Evolutionary conservation across 2,888 invertebrate genomes (phyloP).

Genomic region (Calameuta idolon): DNA sequence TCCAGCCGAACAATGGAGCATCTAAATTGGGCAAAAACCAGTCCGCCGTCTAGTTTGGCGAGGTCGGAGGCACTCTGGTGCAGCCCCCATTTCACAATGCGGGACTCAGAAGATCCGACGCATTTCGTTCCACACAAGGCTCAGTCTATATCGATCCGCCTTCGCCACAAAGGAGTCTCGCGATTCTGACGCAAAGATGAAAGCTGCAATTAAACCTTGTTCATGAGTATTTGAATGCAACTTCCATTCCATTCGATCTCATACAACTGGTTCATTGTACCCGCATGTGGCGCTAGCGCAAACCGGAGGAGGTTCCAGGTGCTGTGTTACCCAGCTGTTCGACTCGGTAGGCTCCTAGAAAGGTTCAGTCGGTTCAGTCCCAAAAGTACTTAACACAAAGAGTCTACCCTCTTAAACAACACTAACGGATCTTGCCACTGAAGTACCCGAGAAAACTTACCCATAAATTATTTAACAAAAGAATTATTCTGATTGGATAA

Average conservation of each 20-base stretch:
- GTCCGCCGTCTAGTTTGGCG: constrained; percentile 53
- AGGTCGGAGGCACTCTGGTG: constrained; percentile 40
- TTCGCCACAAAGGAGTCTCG: background rate
- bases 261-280: background rate
- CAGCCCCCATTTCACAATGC: constrained; percentile 16
- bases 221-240: background rate
- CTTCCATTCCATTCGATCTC: background rate
- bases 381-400: background rate
- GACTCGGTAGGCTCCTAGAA: background rate
- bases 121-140: background rate
- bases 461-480: background rate
- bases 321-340: constrained; percentile 1
- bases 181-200: background rate
- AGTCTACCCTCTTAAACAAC: background rate
- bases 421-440: background rate
- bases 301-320: constrained; percentile 2
- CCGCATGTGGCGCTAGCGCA: constrained; percentile 6
- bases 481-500: background rate
- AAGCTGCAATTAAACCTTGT: background rate
- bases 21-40: constrained; percentile 59
- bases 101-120: constrained; percentile 3
- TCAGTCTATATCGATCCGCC: background rate
- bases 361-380: background rate
- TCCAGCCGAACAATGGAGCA: constrained; percentile 51
- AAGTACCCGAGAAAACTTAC: background rate